These are phyloP conservation scores for Gobio gobio DNA, from an alignment of 2,113 vertebrate species.

Conservation along the genomic window DNA sequence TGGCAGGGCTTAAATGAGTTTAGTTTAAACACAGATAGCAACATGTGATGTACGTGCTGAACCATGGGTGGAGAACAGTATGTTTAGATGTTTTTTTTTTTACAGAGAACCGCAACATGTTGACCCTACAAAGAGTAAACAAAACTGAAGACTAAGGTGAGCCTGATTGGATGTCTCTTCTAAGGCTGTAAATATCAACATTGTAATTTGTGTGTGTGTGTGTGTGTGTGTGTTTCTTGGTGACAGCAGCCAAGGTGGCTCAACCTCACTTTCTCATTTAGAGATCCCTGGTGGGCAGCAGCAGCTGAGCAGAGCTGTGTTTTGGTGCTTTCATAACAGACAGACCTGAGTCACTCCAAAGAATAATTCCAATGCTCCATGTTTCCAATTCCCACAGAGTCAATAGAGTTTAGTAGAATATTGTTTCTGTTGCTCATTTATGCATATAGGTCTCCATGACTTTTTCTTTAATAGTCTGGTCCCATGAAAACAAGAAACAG, in stretches of 20 bases:
- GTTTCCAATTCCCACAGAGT: constrained; percentile 30
- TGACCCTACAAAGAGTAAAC: not conserved
- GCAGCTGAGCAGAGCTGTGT: constrained; percentile 47
- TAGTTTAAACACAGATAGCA: no score
- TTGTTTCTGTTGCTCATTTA: constrained; percentile 24
- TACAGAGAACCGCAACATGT: not conserved
- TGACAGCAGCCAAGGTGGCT: not conserved
- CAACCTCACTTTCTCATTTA: constrained; percentile 26
- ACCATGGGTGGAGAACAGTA: no score
- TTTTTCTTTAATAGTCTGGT: constrained; percentile 5
- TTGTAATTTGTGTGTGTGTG: constrained; percentile 13
- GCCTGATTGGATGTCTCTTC: not conserved
- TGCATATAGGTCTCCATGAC: not conserved
- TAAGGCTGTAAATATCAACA: not conserved
- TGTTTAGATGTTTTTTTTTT: no score
- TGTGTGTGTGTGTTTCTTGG: not conserved
- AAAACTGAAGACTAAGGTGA: not conserved
- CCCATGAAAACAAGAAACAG: not conserved
- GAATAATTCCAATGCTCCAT: constrained; percentile 27
- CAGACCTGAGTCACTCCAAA: constrained; percentile 2
- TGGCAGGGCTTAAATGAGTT: no score
- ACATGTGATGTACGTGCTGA: no score
- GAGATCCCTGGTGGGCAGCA: constrained; percentile 48
- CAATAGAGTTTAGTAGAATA: constrained; percentile 1
- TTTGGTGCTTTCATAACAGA: constrained; percentile 41